Evolutionary conservation across 2,888 invertebrate species (phyloP).

Genomic region (Caradrina clavipalpis): DNA sequence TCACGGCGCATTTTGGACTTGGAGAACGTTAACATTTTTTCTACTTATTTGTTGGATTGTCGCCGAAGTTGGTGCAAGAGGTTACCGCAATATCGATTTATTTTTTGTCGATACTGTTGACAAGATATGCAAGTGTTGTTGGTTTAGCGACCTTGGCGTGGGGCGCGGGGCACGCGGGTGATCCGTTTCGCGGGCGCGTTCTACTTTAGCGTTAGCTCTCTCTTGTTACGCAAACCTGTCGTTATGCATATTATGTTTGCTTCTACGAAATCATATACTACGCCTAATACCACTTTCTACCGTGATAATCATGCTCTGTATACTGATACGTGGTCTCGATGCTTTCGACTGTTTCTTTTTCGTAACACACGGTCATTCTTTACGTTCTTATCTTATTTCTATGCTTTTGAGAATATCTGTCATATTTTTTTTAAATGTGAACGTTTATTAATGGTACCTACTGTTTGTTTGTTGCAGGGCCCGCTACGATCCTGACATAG

Average conservation of each 20-base stretch:
- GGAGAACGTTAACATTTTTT: constrained; percentile 14
- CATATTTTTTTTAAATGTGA: not conserved
- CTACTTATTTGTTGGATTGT: constrained; percentile 42
- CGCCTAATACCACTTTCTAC: constrained; percentile 84
- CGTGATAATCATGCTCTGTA: constrained; percentile 73
- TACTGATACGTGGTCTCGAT: constrained; percentile 41
- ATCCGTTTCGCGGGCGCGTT: constrained; percentile 87
- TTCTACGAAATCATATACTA: constrained; percentile 82
- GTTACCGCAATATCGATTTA: constrained; percentile 61
- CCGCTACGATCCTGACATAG: constrained; percentile 90
- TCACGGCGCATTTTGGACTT: constrained; percentile 24
- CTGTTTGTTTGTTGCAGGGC: constrained; percentile 84
- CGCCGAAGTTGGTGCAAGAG: constrained; percentile 55
- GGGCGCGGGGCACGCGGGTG: constrained; percentile 77
- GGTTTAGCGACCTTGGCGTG: constrained; percentile 80
- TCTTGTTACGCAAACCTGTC: constrained; percentile 90
- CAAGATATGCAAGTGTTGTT: constrained; percentile 62
- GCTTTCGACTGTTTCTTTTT: constrained; percentile 18
- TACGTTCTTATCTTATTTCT: constrained; percentile 2
- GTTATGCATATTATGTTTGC: constrained; percentile 89
- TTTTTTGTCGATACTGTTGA: constrained; percentile 59
- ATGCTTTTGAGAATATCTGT: constrained; percentile 19
- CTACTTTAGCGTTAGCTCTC: constrained; percentile 88
- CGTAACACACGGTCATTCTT: constrained; percentile 1
- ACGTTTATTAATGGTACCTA: constrained; percentile 16